Conservation (phyloP, 1,140 invertebrate genomes). For the Trichogramma pretiosum region DNA sequence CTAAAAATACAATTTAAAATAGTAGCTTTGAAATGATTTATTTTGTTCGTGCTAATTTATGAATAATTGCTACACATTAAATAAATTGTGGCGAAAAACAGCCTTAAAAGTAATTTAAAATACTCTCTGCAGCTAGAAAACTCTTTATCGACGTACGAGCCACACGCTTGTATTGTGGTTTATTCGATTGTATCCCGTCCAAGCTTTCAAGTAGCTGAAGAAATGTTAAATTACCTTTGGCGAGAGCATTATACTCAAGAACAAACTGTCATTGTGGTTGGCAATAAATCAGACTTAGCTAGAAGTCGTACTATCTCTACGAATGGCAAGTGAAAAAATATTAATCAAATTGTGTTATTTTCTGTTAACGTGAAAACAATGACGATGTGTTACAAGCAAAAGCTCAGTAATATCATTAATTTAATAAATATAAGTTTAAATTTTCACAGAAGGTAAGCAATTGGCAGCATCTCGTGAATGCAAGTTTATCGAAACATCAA, state of each 20-base stretch:
- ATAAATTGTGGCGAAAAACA: not conserved
- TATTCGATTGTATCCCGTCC: conserved; percentile 75
- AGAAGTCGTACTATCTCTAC: conserved; percentile 70
- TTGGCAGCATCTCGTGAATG: conserved; percentile 76
- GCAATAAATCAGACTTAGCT: conserved; percentile 88
- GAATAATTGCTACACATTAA: not conserved
- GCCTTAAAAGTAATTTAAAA: too few species aligned
- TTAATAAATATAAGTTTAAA: too few species aligned
- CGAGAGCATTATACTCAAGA: conserved; percentile 69
- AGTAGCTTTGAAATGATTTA: not conserved
- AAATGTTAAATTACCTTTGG: conserved; percentile 73
- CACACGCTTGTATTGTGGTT: conserved; percentile 81
- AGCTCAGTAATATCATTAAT: too few species aligned
- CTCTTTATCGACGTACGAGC: conserved; percentile 74
- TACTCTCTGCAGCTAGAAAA: conserved; percentile 65
- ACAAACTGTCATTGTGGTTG: conserved; percentile 81
- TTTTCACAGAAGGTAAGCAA: conserved; percentile 75
- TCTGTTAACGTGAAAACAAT: too few species aligned
- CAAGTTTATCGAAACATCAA: conserved; percentile 89
- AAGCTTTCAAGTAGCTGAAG: conserved; percentile 68
- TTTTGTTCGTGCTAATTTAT: not conserved
- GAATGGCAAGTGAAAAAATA: conserved; percentile 56
- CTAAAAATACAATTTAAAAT: not conserved
- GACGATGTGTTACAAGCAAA: too few species aligned
- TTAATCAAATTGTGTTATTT: not conserved